phyloP scores from a whole-genome alignment of 92 coral and sea anemone genomes.

The Paragorgia papillata region DNA sequence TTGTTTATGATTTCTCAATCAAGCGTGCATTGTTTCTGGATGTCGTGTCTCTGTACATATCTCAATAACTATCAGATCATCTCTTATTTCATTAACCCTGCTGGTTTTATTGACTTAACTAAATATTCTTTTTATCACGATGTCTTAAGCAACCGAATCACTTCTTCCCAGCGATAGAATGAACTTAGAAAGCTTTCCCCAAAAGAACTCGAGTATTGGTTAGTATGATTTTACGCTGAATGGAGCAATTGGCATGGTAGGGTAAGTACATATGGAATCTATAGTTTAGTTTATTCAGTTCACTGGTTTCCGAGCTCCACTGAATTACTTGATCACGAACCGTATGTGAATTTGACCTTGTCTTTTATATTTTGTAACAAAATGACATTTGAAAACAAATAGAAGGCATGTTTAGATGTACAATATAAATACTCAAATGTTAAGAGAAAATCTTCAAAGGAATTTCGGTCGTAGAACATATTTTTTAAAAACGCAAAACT shows the following conservation, averaged over 20 bases:
- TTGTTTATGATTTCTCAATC: slow-evolving; percentile 25
- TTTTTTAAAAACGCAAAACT: no score
- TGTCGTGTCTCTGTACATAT: slow-evolving; percentile 26
- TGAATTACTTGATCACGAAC: slow-evolving; percentile 6
- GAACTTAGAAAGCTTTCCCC: background rate
- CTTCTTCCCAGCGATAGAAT: background rate
- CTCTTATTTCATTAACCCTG: background rate
- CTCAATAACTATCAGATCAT: slow-evolving; percentile 24
- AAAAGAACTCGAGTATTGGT: background rate
- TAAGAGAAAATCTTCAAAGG: no score
- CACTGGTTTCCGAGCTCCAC: slow-evolving; percentile 36
- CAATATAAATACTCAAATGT: no score
- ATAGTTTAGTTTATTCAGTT: slow-evolving; percentile 28
- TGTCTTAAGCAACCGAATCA: background rate
- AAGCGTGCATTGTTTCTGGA: slow-evolving; percentile 48
- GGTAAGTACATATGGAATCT: background rate
- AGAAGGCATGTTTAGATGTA: no score
- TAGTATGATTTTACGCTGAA: slow-evolving; percentile 20
- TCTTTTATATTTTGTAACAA: background rate
- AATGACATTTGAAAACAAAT: no score
- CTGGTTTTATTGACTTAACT: background rate
- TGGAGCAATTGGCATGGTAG: background rate
- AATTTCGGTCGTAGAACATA: no score
- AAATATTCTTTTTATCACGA: background rate
- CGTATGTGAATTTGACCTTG: background rate